phyloP scores from a whole-genome alignment of 2,113 vertebrate species.

The Petrocephalus microphthalmus region DNA sequence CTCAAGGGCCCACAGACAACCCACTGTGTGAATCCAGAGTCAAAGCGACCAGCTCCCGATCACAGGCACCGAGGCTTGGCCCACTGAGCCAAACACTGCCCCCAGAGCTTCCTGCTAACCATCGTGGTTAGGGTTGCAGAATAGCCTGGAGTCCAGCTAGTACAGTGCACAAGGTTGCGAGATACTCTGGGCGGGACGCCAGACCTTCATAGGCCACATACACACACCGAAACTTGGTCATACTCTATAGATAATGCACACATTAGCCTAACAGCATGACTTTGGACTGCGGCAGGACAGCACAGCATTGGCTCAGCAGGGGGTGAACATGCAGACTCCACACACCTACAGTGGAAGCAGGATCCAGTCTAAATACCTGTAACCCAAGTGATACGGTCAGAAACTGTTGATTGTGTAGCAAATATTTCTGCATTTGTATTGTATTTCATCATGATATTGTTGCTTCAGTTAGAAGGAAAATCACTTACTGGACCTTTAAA shows the following conservation, averaged over 20 bases:
- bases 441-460: neutral
- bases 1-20: neutral
- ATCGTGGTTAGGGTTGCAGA: neutral
- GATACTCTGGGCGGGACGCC: neutral
- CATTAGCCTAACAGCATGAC: neutral
- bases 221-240: neutral
- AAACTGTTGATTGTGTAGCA: neutral
- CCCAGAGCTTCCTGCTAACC: neutral
- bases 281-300: neutral
- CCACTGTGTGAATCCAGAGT: neutral
- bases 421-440: no score
- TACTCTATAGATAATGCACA: neutral
- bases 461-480: neutral
- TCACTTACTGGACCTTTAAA: neutral
- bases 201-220: neutral
- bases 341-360: neutral
- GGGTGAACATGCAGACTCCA: neutral
- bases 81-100: neutral
- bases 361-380: neutral
- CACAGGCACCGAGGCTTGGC: neutral
- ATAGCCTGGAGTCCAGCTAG: neutral
- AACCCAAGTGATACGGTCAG: neutral
- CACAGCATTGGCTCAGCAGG: neutral
- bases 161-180: neutral
- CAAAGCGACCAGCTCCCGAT: neutral